A percentile compares a stretch with the other conserved stretches of the same genome.
phyloP scores from a whole-genome alignment of 2,888 invertebrate genomes.

The Trissonchulus latispiculum region DNA sequence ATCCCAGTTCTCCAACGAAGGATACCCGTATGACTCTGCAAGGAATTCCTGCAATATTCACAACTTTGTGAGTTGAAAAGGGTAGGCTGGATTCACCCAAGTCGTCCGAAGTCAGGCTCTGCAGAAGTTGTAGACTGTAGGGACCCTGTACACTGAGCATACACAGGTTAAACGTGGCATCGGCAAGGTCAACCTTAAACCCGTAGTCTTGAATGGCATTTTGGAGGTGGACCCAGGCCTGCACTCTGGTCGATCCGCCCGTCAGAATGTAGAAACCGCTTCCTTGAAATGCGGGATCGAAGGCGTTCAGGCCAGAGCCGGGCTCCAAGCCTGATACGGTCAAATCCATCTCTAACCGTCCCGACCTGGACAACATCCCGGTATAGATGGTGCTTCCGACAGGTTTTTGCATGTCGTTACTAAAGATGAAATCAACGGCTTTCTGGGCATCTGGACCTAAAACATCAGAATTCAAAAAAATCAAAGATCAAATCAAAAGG shows the following conservation, averaged over 20 bases:
- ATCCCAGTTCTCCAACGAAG: constrained; percentile 78
- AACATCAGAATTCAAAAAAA: too few species aligned
- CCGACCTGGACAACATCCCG: constrained; percentile 64
- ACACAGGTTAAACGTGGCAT: constrained; percentile 66
- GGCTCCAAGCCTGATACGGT: constrained; percentile 57
- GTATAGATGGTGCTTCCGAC: constrained; percentile 59
- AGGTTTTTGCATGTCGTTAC: constrained; percentile 58
- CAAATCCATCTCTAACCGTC: constrained; percentile 73
- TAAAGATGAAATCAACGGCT: constrained; percentile 72
- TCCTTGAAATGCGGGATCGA: constrained; percentile 46
- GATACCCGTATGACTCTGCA: constrained; percentile 64
- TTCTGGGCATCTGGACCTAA: constrained; percentile 69
- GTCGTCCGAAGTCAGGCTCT: constrained; percentile 33
- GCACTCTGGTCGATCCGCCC: constrained; percentile 67
- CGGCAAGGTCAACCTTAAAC: constrained; percentile 63
- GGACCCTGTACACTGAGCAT: constrained; percentile 75
- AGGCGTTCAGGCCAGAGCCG: constrained; percentile 23
- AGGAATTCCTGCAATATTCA: constrained; percentile 47
- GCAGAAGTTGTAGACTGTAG: constrained; percentile 55
- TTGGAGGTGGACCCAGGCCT: constrained; percentile 62
- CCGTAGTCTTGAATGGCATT: constrained; percentile 58
- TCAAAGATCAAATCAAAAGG: too few species aligned
- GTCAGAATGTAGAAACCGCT: constrained; percentile 69
- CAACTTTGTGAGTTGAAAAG: constrained; percentile 55
- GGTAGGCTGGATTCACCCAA: constrained; percentile 54